Evolutionary conservation across 2,113 vertebrate species (phyloP), one percentile per base, ranked within the genome.

Genomic region (Fregetta grallaria): DNA sequence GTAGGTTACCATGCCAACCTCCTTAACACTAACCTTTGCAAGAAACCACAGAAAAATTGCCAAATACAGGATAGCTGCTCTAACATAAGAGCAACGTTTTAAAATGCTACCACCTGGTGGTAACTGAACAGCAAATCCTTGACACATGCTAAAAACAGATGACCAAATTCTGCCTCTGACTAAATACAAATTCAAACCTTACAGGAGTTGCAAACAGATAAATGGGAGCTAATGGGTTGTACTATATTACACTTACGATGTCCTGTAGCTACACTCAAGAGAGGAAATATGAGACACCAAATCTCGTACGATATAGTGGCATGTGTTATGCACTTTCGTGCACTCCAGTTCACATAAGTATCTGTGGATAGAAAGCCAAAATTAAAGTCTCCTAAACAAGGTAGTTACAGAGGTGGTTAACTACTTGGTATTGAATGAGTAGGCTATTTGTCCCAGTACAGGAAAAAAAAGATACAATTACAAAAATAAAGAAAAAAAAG

Each of bases 71-170:
- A 27, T 52, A 58, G 52, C 16, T 47, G 5, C 45, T 78, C 18
- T 61, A 72, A 92, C 92, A 29, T 19, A 63, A 58, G 4, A 94
- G n/a, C 88, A 94, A 88, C 2, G 55, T 80, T 97, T 97, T 97
- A 75, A 96, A 96, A 97, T 97, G 93, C 95, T 96, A 93, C 97
- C 97, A 97, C 94, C 97, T 97, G 96, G 87, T 97, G 97, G 96
- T 76, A 82, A 88, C 26, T 2, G 2, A 49, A 11, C 12, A 63
- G 49, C 53, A 96, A 96, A 94, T 82, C 82, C 42, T 32, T 75
- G 38, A 70, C 40, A 72, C 38, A 4, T 3, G 22, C 18, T 56
- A 15, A 75, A 88, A 59, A 47, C n/a, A 9, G 10, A n/a, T 18
- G 15, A 72, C 53, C 36, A 45, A 47, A 26, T 78, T 20, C 61